Evolutionary conservation across 1,140 invertebrate species (phyloP).

Genomic region (Heterodera schachtii): DNA sequence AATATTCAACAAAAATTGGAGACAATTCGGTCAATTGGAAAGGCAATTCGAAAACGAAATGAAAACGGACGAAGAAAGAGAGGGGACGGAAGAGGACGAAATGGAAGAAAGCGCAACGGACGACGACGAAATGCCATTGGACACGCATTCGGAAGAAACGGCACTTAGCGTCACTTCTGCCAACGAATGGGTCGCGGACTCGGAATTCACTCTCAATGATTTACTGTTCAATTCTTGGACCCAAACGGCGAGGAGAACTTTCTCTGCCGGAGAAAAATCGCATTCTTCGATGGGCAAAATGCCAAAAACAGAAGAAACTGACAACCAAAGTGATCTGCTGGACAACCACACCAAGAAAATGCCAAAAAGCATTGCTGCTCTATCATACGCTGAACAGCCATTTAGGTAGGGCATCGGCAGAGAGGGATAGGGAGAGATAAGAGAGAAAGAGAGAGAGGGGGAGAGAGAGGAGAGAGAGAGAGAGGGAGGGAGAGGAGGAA

Average conservation of each 20-base stretch:
- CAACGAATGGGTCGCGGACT: constrained; percentile 3
- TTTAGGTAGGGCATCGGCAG: constrained; percentile 18
- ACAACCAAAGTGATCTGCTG: background rate
- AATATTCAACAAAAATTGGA: background rate
- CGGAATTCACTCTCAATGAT: background rate
- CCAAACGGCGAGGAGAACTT: background rate
- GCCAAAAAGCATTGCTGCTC: constrained; percentile 2
- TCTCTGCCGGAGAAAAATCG: background rate
- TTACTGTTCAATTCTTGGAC: background rate
- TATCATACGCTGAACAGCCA: constrained; percentile 31
- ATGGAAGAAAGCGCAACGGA: background rate
- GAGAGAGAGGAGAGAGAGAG: no score
- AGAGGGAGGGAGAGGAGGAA: no score
- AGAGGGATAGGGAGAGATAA: no score
- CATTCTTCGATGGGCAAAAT: background rate
- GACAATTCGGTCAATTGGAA: background rate
- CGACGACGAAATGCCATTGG: background rate
- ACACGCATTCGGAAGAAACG: background rate
- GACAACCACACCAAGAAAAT: constrained; percentile 9
- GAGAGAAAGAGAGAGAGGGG: no score
- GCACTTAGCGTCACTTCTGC: background rate
- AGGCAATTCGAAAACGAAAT: background rate
- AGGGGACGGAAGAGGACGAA: constrained; percentile 2
- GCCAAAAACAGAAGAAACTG: background rate
- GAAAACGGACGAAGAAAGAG: constrained; percentile 11